Evolutionary conservation across 2,888 invertebrate species (phyloP), one percentile per base, ranked within the genome.

Genomic region (Oligia strigilis): DNA sequence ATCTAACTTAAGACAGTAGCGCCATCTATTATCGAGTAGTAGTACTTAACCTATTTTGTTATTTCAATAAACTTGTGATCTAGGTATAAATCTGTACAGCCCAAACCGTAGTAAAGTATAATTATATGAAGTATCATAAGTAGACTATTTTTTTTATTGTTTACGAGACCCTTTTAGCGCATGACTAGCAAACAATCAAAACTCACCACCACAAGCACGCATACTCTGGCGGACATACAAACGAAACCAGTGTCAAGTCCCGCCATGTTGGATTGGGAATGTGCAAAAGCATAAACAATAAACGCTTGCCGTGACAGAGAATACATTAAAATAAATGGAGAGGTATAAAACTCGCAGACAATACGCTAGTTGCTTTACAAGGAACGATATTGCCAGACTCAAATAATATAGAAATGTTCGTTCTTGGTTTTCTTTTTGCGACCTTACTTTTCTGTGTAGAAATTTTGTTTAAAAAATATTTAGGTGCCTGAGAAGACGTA

Each of bases 271-370:
- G 89, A 90, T 90, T 92, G 90, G 89, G 88, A 89, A 90, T 93
- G 91, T 90, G 84, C 84, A 72, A 81, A 81, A 80, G 90, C 91
- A 91, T 91, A 90, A 90, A 93, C 91, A 91, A 92, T 91, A 89
- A 82, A 85, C 77, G 84, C 83, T 75, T 86, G 89, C 89, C 93
- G 94, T 94, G 93, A 88, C 86, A 90, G 82, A 87, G 93, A 93
- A 93, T 93, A 91, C 90, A 91, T 93, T 92, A 91, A 88, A 90
- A 83, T 81, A 80, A 86, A 87, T 86, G 79, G 77, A 75, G 73
- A 76, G 72, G 77, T 83, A 88, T 89, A 86, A 87, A 89, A 84
- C 64, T 60, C 75, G 64, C 66, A 73, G 78, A 81, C 86, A 82
- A 79, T 84, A 78, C 67, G 70, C 76, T 71, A 60, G 83, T 77